phyloP scores from a whole-genome alignment of 2,113 vertebrate species.

The Myotis davidii region DNA sequence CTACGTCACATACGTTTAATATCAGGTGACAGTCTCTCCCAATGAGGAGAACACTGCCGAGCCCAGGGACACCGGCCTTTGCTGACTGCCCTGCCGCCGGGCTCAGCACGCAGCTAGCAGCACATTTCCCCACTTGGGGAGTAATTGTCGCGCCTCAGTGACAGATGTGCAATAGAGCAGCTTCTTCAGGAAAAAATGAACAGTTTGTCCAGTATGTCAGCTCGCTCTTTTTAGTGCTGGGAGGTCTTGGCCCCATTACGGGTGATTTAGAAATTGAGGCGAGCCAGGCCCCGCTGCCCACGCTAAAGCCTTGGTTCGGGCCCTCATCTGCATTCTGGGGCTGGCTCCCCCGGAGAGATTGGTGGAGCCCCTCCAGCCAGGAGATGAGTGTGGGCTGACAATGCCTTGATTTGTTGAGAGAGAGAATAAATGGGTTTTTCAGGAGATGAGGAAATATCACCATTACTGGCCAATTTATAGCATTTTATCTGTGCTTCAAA shows the following conservation, averaged over 20 bases:
- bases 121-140: slow-evolving; percentile 81
- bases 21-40: neutral
- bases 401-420: slow-evolving; percentile 99
- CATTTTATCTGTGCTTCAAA: slow-evolving; percentile 99
- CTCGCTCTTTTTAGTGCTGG: slow-evolving; percentile 95
- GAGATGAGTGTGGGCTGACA: slow-evolving; percentile 98
- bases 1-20: neutral
- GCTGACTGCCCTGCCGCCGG: neutral
- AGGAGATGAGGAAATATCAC: slow-evolving; percentile 99
- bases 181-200: slow-evolving; percentile 95
- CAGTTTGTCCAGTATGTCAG: slow-evolving; percentile 98
- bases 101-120: slow-evolving; percentile 82
- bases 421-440: slow-evolving; percentile 99
- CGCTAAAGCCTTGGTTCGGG: slow-evolving; percentile 86
- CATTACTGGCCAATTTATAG: slow-evolving; percentile 99
- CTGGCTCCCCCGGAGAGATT: slow-evolving; percentile 89
- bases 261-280: slow-evolving; percentile 98
- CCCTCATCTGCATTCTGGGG: slow-evolving; percentile 94
- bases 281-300: slow-evolving; percentile 88
- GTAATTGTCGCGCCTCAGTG: slow-evolving; percentile 92
- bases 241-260: slow-evolving; percentile 99
- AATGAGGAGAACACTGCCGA: neutral
- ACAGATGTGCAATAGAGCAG: slow-evolving; percentile 97
- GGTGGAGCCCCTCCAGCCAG: slow-evolving; percentile 90
- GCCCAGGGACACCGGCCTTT: slow-evolving; percentile 32